phyloP scores from a whole-genome alignment of 2,888 invertebrate genomes.

The Sinelater perroti region DNA sequence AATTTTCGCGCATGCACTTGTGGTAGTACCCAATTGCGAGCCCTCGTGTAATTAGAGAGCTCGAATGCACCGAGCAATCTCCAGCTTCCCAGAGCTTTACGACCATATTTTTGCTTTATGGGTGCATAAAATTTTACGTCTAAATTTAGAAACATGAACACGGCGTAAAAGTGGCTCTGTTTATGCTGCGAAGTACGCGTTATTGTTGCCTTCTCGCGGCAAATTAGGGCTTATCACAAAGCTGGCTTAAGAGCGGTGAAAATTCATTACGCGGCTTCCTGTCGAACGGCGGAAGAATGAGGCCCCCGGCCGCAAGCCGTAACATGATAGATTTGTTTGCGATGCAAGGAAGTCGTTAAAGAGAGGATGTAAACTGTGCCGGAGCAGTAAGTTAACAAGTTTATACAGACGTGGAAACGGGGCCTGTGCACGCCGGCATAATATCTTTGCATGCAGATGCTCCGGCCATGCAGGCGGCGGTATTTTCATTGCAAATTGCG shows the following conservation, averaged over 20 bases:
- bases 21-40: no score
- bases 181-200: conserved; percentile 27
- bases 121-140: conserved; percentile 39
- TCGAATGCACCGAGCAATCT: conserved; percentile 20
- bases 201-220: conserved; percentile 23
- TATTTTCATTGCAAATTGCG: conserved; percentile 4
- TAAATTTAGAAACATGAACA: conserved; percentile 38
- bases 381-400: conserved; percentile 21
- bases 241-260: no score
- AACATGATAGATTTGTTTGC: conserved; percentile 34
- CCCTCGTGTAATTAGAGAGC: conserved; percentile 18
- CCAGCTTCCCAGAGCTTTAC: conserved; percentile 35
- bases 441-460: conserved; percentile 5
- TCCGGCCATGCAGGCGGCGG: neutral
- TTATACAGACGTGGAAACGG: conserved; percentile 24
- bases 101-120: conserved; percentile 37
- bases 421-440: neutral
- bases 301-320: no score
- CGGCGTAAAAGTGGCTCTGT: conserved; percentile 29
- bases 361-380: conserved; percentile 29
- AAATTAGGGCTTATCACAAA: conserved; percentile 20
- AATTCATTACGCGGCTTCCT: no score
- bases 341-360: conserved; percentile 34
- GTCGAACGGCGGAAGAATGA: no score
- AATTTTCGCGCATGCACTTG: no score